Evolutionary conservation across 2,888 invertebrate species (phyloP), one percentile per base, ranked within the genome.

Genomic region (Scaptomyza parva): DNA sequence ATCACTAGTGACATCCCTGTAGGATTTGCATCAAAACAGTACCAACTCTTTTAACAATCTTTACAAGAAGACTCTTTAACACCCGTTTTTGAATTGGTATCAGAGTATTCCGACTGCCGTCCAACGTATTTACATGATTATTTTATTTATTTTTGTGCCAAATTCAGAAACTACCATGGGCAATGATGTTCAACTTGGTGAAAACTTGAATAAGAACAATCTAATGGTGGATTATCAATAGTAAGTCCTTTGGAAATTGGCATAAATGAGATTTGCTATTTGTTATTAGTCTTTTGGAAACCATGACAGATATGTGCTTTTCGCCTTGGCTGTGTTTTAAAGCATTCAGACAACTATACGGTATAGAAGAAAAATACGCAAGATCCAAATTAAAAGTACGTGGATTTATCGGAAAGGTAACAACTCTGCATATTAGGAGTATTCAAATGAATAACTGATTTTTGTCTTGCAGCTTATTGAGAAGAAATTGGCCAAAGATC

Each of bases 81-180:
- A n/a, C n/a, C n/a, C n/a, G n/a, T n/a, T n/a, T n/a, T n/a, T n/a
- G n/a, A n/a, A n/a, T n/a, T n/a, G n/a, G n/a, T n/a, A n/a, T n/a
- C n/a, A n/a, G n/a, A n/a, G n/a, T n/a, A n/a, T n/a, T n/a, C n/a
- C n/a, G n/a, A n/a, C n/a, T n/a, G n/a, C n/a, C n/a, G n/a, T n/a
- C n/a, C n/a, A n/a, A n/a, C n/a, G n/a, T n/a, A n/a, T n/a, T n/a
- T n/a, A n/a, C n/a, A n/a, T n/a, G 9, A 0, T 2, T 12, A 14
- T 9, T 35, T 26, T 9, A 17, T 20, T 44, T 55, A 0, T 39
- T 41, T 59, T 28, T 26, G 8, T 28, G 9, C 28, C 2, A 43
- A 39, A 41, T 48, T 28, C 51, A 90, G 90, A 89, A 70, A 91
- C 90, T 0, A 91, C 91, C 9, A 91, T 91, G 91, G 91, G 91